A percentile compares a stretch with the other conserved stretches of the same genome.
These are phyloP conservation scores for Ornithoptera priamus DNA, from an alignment of 2,888 invertebrate genomes.

Conservation along the genomic window DNA sequence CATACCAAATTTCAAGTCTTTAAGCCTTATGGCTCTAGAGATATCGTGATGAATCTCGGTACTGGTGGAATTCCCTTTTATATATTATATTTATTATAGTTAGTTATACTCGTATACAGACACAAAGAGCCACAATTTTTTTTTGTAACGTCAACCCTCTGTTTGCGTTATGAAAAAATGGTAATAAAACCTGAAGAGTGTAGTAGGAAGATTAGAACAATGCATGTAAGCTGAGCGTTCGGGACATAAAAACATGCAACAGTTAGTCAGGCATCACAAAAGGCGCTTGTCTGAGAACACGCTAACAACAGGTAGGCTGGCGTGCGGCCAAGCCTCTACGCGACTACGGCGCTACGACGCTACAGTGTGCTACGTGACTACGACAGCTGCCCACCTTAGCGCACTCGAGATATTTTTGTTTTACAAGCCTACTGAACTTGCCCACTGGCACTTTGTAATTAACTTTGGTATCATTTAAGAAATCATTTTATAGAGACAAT, in stretches of 20 bases:
- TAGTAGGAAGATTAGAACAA: slow-evolving; percentile 27
- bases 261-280: slow-evolving; percentile 48
- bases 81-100: too few relatives aligned
- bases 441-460: not conserved
- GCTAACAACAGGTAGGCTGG: slow-evolving; percentile 75
- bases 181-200: slow-evolving; percentile 18
- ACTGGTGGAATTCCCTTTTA: too few relatives aligned
- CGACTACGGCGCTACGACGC: slow-evolving; percentile 43
- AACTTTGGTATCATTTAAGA: too few relatives aligned
- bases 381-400: slow-evolving; percentile 31
- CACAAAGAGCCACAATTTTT: not conserved
- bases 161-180: slow-evolving; percentile 18
- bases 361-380: slow-evolving; percentile 53
- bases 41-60: too few relatives aligned
- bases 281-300: slow-evolving; percentile 51
- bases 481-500: too few relatives aligned
- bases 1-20: too few relatives aligned
- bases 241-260: slow-evolving; percentile 42
- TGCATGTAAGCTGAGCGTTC: slow-evolving; percentile 25
- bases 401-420: slow-evolving; percentile 16
- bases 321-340: slow-evolving; percentile 51
- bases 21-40: too few relatives aligned
- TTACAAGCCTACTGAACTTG: slow-evolving; percentile 6
- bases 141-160: slow-evolving; percentile 2
- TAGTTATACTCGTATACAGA: too few relatives aligned